A percentile compares a stretch with the other conserved stretches of the same genome.
Evolutionary conservation across 2,797 vertebrate species (phyloP).

Genomic region (Mormyrus proboscirostris): DNA sequence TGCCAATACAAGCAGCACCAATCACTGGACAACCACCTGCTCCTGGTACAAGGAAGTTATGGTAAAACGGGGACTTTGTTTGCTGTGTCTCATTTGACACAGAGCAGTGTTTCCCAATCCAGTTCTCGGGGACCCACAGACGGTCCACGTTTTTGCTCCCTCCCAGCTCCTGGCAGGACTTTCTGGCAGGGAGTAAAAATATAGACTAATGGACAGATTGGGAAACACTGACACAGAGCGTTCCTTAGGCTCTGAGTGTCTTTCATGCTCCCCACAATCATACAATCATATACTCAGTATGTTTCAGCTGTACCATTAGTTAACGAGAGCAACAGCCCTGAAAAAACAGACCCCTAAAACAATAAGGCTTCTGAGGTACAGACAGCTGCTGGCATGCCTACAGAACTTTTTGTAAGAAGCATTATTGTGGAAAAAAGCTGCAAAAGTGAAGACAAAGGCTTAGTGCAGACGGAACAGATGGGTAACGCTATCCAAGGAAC

Average conservation of each 20-base stretch:
- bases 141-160: background rate
- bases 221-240: background rate
- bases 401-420: background rate
- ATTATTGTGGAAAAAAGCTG: background rate
- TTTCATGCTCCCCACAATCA: slow-evolving; percentile 36
- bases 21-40: background rate
- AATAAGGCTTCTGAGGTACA: background rate
- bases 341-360: background rate
- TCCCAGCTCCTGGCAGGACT: background rate
- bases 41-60: background rate
- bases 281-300: slow-evolving; percentile 39
- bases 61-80: background rate
- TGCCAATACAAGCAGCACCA: background rate
- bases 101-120: background rate
- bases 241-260: slow-evolving; percentile 16
- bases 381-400: background rate
- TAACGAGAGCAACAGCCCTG: background rate
- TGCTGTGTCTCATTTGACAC: slow-evolving; percentile 13
- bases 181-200: background rate
- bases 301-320: background rate
- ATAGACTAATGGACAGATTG: background rate
- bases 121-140: background rate
- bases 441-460: background rate
- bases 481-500: background rate
- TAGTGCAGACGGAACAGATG: background rate